Conservation (phyloP, 2,888 invertebrate genomes). For the Alentia gelatinosa region DNA sequence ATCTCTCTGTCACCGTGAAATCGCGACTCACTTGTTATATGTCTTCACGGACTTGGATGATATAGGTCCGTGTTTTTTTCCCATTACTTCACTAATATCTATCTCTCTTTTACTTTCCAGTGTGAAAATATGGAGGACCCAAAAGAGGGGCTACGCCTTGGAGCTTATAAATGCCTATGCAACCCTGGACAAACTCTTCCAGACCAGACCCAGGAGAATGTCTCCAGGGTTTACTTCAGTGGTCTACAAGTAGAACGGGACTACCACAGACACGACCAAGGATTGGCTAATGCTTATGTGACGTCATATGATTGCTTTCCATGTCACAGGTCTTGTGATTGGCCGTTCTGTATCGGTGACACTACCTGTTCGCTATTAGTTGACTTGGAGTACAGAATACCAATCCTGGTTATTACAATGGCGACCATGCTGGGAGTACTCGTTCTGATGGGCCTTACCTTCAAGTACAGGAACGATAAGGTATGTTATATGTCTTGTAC, state of each 20-base stretch:
- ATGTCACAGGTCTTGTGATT: slow-evolving; percentile 10
- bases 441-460: neutral
- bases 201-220: neutral
- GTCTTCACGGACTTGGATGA: no score
- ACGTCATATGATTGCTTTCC: slow-evolving; percentile 35
- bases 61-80: no score
- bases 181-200: neutral
- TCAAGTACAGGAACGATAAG: slow-evolving; percentile 46
- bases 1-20: no score
- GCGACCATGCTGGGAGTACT: slow-evolving; percentile 37
- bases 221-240: neutral
- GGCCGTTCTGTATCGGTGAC: slow-evolving; percentile 24
- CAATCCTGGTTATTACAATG: neutral
- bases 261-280: neutral
- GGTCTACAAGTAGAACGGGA: neutral
- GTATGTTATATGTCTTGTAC: no score
- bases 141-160: neutral
- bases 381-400: slow-evolving; percentile 48
- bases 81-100: no score
- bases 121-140: neutral
- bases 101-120: neutral
- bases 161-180: neutral
- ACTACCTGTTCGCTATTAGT: neutral
- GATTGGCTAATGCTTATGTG: neutral
- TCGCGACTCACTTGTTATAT: no score